A percentile compares a stretch with the other conserved stretches of the same genome.
These are phyloP conservation scores for Bombus terrestris DNA, from an alignment of 1,140 invertebrate genomes.

Conservation along the genomic window DNA sequence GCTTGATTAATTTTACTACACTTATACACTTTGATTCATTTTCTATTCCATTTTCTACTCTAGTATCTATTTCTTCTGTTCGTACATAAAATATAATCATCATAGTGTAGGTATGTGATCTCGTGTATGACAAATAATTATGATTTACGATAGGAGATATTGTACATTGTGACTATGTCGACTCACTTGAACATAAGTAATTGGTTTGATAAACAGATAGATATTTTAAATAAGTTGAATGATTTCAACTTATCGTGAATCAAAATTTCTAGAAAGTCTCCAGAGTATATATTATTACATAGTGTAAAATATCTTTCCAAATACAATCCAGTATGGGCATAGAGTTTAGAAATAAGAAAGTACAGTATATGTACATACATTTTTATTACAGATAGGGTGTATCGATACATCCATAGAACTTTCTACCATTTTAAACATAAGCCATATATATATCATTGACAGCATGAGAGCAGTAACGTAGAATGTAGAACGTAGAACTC, in stretches of 20 bases:
- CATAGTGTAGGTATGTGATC: conserved; percentile 15
- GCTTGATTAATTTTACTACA: conserved; percentile 53
- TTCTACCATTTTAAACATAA: neutral
- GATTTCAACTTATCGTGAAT: conserved; percentile 46
- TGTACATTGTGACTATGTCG: neutral
- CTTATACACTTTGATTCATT: conserved; percentile 40
- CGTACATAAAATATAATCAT: neutral
- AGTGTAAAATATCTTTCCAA: conserved; percentile 36
- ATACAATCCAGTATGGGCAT: conserved; percentile 44
- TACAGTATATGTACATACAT: conserved; percentile 46
- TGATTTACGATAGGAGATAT: conserved; percentile 56
- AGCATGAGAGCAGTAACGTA: conserved; percentile 26
- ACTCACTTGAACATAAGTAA: neutral
- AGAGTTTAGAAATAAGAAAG: conserved; percentile 48
- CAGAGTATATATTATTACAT: conserved; percentile 30
- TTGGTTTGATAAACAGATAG: neutral
- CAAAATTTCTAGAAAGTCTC: conserved; percentile 28
- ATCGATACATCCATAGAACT: conserved; percentile 63
- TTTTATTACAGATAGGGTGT: conserved; percentile 54
- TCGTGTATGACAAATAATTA: conserved; percentile 49
- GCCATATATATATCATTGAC: neutral
- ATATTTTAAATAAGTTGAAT: conserved; percentile 15
- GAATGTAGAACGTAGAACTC: conserved; percentile 1
- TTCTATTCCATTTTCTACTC: conserved; percentile 45
- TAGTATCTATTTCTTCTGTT: conserved; percentile 20